Base-by-base conservation (phyloP, 2,113 vertebrate genomes). In the Chitala chitala region DNA sequence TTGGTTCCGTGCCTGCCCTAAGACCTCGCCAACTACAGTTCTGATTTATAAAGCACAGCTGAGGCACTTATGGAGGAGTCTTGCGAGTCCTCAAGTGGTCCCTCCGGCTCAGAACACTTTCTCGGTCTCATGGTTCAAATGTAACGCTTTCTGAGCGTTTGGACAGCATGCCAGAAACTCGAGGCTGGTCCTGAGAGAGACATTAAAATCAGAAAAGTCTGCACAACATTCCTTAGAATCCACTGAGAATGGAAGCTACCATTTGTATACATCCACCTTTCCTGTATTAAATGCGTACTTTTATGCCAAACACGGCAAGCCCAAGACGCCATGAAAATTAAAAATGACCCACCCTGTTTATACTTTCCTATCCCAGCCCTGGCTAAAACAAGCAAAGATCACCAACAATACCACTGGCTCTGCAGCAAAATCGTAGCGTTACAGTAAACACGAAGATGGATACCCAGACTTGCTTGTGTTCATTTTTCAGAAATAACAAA, bases 341-440 rank as follows among this genome's bases (percentile, higher is more conserved):
- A 15, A 56, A 29, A 69, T 72, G 15, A n/a, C 17, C 38, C 61
- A 2, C 31, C 33, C 8, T 64, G 59, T 66, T 74, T 64, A 40
- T 74, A 40, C 24, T 54, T 3, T 46, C 59, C 31, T 53, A 53
- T 50, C n/a, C 72, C 29, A 26, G 3, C 61, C 5, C 72, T 36
- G 24, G 22, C n/a, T 66, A 66, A 74, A 74, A 73, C 44, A 64
- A 51, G 29, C 66, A 10, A 58, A 9, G 13, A 64, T 73, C 20
- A 51, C 22, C 15, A 75, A 51, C 69, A 69, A 75, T 69, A 53
- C 20, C 3, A 33, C 13, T 29, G 15, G 26, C 66, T 12, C 15
- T 20, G 36, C 33, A 24, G 20, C 20, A 65, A 22, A 20, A 54
- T 36, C 13, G 2, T 68, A 74, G 61, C 73, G 10, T 22, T 17